Percentiles rank a stretch among this genome's conserved stretches.
Conservation (phyloP, 2,797 vertebrate genomes). For the Neopelma chrysocephalum region DNA sequence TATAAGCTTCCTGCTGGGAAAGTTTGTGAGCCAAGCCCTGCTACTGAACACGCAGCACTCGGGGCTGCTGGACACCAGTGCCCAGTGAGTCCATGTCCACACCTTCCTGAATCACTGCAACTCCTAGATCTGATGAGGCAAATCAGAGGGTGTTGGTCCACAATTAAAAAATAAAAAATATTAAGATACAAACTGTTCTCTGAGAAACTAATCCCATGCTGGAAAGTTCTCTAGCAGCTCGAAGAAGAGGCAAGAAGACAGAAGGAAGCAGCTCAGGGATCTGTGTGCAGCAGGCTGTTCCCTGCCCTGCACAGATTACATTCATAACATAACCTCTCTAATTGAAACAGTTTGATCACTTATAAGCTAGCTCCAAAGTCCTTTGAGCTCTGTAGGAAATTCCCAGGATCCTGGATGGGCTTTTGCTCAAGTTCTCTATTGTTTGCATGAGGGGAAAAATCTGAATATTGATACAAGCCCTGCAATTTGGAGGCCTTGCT, state of each 20-base stretch:
- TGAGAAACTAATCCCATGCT: not conserved
- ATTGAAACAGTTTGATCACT: not conserved
- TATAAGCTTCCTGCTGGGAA: conserved; percentile 56
- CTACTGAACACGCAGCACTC: conserved; percentile 10
- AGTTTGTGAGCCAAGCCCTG: conserved; percentile 21
- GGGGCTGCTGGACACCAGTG: not conserved
- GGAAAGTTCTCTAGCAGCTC: not conserved
- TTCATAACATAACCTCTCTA: not conserved
- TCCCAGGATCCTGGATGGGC: not conserved
- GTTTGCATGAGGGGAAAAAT: not conserved
- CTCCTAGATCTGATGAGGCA: not conserved
- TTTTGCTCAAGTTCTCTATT: not conserved
- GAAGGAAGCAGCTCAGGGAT: not conserved
- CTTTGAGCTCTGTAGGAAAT: not conserved
- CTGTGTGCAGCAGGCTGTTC: not conserved
- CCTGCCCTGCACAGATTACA: not conserved
- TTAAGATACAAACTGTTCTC: not conserved
- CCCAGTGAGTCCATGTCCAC: not conserved
- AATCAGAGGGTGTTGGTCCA: not conserved
- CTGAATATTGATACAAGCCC: not conserved
- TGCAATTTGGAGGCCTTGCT: not conserved
- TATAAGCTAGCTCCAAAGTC: not conserved
- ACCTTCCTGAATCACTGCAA: not conserved
- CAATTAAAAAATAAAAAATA: not conserved
- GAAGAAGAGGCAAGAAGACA: not conserved